phyloP scores from a whole-genome alignment of 2,113 vertebrate species.

The Varanus komodoensis region DNA sequence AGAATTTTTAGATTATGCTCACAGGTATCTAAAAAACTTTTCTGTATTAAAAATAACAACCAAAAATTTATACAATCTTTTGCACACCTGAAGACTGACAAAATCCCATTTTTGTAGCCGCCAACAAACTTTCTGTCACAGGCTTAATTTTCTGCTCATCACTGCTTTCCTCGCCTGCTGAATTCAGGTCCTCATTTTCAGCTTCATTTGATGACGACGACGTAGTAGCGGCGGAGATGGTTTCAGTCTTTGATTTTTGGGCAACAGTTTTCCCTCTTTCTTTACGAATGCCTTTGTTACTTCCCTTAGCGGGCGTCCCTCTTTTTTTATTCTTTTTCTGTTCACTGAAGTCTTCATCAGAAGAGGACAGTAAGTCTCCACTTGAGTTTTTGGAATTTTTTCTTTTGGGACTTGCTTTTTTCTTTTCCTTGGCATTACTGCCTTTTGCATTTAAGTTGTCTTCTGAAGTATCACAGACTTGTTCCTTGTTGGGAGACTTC shows the following conservation, averaged over 20 bases:
- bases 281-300: conserved; percentile 66
- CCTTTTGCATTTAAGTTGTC: conserved; percentile 55
- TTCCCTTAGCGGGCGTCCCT: conserved; percentile 66
- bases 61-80: background rate
- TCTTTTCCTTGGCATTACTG: conserved; percentile 71
- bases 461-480: conserved; percentile 64
- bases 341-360: conserved; percentile 76
- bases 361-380: conserved; percentile 74
- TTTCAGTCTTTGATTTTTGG: conserved; percentile 72
- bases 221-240: conserved; percentile 51
- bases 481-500: conserved; percentile 72
- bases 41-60: background rate
- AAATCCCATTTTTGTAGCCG: conserved; percentile 81
- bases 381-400: conserved; percentile 69
- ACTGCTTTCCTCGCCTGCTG: conserved; percentile 82
- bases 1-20: background rate
- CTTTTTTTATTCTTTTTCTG: conserved; percentile 76
- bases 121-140: conserved; percentile 84
- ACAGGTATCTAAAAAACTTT: background rate
- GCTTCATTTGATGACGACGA: conserved; percentile 79
- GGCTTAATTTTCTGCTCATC: conserved; percentile 95
- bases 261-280: conserved; percentile 74
- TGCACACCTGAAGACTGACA: conserved; percentile 95
- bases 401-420: conserved; percentile 75
- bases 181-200: conserved; percentile 78